Evolutionary conservation across 2,113 vertebrate genomes (phyloP), one percentile per base, ranked within the genome.

Genomic region (Cyanoliseus patagonus): DNA sequence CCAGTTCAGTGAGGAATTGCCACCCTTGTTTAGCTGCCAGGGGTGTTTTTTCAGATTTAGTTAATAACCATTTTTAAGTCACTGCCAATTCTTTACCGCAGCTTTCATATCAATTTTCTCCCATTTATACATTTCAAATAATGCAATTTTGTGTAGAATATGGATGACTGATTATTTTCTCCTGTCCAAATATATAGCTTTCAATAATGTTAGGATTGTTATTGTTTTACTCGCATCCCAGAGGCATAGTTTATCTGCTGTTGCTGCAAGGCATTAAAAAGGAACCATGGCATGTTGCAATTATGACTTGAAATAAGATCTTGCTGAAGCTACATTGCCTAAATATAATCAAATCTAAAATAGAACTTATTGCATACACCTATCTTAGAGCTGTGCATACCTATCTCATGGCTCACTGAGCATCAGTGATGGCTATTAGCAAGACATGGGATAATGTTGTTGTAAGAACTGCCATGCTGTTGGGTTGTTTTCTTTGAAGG

Each of bases 291-390:
- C 87, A 79, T 91, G 86, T 92, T 1, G 7, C 90, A 96, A 90
- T 96, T 96, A 94, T 30, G 83, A 87, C 87, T 96, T 95, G 89
- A 96, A 97, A 94, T 92, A 96, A 70, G 79, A 86, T 93, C 91
- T 91, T 87, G 69, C 91, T 85, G 83, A 77, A 82, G 79, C 91
- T 84, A 46, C 66, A 37, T 75, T 93, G 92, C 85, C 78, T 90
- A 80, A 95, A 76, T 95, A 72, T 63, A 91, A 96, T 94, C 78
- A 94, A 86, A 95, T 96, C 76, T 90, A 41, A 90, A 86, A 44
- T 64, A 31, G 41, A 59, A 18, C n/a, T 76, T 86, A 76, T 33
- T 90, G 83, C 52, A 37, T 68, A 75, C 15, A 74, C 83, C 88
- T 90, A 7, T 86, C 74, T 83, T 28, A 76, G 76, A 22, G 91